phyloP scores from a whole-genome alignment of 2,797 vertebrate genomes.

The Tiaroga cobitis region DNA sequence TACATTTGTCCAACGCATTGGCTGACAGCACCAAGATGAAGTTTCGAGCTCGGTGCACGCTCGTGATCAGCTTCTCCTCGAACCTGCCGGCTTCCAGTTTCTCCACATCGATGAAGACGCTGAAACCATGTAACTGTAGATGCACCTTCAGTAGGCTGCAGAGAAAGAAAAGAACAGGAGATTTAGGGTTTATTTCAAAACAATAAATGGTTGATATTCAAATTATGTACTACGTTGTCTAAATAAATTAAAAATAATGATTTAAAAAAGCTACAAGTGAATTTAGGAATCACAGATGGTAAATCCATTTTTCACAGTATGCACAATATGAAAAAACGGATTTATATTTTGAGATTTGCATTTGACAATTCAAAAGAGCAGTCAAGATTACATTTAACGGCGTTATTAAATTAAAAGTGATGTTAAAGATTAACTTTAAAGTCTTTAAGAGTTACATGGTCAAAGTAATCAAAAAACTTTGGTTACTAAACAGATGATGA shows the following conservation, averaged over 20 bases:
- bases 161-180: constrained; percentile 3
- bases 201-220: background rate
- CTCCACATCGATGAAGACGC: constrained; percentile 97
- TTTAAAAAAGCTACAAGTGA: too few relatives aligned
- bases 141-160: constrained; percentile 95
- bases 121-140: constrained; percentile 93
- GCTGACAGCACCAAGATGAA: constrained; percentile 94
- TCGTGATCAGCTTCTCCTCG: constrained; percentile 93
- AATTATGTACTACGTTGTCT: background rate
- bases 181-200: background rate
- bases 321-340: background rate
- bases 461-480: background rate
- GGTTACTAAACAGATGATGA: background rate
- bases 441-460: background rate
- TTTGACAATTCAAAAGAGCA: background rate
- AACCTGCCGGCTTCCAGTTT: constrained; percentile 97
- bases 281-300: too few relatives aligned
- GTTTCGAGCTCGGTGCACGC: constrained; percentile 88
- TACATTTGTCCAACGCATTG: constrained; percentile 92
- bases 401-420: background rate
- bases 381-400: background rate
- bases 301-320: background rate
- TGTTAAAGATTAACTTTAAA: background rate
- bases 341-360: background rate
- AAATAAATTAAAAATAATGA: background rate